These are phyloP conservation scores for Mythimna lalbum DNA, from an alignment of 2,888 invertebrate species.

Conservation along the genomic window DNA sequence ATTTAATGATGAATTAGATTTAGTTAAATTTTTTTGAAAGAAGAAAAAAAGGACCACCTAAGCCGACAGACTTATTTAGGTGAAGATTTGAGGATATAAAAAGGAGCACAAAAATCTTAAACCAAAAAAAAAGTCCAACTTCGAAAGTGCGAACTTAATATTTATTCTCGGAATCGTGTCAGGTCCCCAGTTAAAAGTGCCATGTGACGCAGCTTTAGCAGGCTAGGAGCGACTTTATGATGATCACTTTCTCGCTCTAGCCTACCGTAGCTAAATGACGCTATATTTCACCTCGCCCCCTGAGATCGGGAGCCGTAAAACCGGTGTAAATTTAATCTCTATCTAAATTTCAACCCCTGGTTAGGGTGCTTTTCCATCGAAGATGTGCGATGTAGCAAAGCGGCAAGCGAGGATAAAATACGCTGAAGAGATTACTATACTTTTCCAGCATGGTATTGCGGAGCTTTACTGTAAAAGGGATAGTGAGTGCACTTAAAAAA, in stretches of 20 bases:
- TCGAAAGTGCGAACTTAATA: constrained; percentile 26
- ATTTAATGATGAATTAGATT: too few relatives aligned
- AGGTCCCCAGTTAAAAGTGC: constrained; percentile 22
- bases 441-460: too few relatives aligned
- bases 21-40: too few relatives aligned
- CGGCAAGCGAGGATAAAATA: background rate
- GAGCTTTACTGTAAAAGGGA: background rate
- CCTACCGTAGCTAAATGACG: constrained; percentile 65
- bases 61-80: too few relatives aligned
- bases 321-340: constrained; percentile 68
- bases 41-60: too few relatives aligned
- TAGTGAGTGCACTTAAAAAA: background rate
- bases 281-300: constrained; percentile 67
- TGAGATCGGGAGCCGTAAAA: constrained; percentile 63
- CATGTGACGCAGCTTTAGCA: constrained; percentile 24
- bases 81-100: background rate
- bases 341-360: constrained; percentile 66
- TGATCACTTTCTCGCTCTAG: constrained; percentile 63
- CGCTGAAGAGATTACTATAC: background rate
- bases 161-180: constrained; percentile 18
- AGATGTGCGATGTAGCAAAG: background rate
- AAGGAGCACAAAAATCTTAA: background rate
- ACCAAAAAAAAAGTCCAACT: background rate
- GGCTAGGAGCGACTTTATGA: constrained; percentile 61
- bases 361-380: constrained; percentile 13